Base-by-base conservation (phyloP, 2,113 vertebrate genomes). In the Hydrolagus affinis region DNA sequence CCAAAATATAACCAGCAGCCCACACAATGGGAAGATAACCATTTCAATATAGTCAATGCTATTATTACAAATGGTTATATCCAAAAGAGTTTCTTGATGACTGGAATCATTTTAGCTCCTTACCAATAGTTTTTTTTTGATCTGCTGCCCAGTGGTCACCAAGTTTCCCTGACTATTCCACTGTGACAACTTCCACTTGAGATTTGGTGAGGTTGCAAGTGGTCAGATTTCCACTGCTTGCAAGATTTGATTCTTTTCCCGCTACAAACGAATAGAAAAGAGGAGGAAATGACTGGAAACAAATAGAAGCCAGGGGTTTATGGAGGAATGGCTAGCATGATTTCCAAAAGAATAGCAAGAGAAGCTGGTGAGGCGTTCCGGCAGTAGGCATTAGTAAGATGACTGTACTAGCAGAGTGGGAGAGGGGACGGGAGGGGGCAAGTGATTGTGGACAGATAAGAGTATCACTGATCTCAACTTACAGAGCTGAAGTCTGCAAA, bases 401-500 rank as follows among this genome's bases (percentile, higher is more conserved):
- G 89, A 89, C 86, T 89, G 90, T 88, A 89, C 89, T 89, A 92
- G 91, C 89, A 0, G 85, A 90, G 89, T 90, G 89, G 87, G 73
- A 87, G 89, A 87, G 86, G 88, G 89, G 90, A 89, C 88, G 25
- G 62, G 78, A 28, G 32, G 77, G 77, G 25, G 44, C 44, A 44
- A 23, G 78, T 83, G 78, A 83, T 83, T 83, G 78, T 91, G 89
- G 89, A 91, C 88, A 89, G 89, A 90, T 44, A 90, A 93, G 90
- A 91, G 91, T 91, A 92, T 94, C 91, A 91, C 94, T 91, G 91
- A 92, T 93, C 94, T 95, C 94, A 96, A 96, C 96, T 96, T 96
- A 97, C 96, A 96, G 95, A 96, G 92, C 93, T 94, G 93, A 96
- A 95, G 95, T 95, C 94, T 94, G 95, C 94, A 94, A 95, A 96